Evolutionary conservation across 2,888 invertebrate genomes (phyloP).

Genomic region (Parnassius apollo): DNA sequence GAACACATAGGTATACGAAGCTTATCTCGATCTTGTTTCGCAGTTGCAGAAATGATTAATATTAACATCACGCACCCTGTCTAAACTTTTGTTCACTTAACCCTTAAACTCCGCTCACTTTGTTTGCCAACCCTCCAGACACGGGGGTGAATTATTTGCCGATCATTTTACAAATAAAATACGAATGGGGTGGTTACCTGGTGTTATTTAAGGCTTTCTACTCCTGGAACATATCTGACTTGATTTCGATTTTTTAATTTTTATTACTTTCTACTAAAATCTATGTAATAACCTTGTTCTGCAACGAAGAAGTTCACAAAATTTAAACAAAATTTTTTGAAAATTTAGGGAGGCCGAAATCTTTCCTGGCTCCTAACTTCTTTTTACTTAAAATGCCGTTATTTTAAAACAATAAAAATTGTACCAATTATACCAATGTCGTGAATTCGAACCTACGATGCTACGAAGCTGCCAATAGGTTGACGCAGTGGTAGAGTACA

Average conservation of each 20-base stretch:
- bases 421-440: too few species aligned
- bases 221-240: constrained; percentile 28
- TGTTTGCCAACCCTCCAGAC: constrained; percentile 41
- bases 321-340: too few species aligned
- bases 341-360: too few species aligned
- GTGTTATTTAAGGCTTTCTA: constrained; percentile 34
- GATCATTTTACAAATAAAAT: constrained; percentile 75
- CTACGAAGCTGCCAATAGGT: too few species aligned
- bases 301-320: too few species aligned
- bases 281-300: too few species aligned
- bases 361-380: too few species aligned
- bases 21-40: constrained; percentile 19
- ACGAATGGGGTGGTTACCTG: constrained; percentile 38
- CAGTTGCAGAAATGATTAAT: constrained; percentile 19
- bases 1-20: constrained; percentile 7
- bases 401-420: too few species aligned
- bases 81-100: constrained; percentile 44
- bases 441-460: too few species aligned
- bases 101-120: constrained; percentile 36
- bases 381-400: too few species aligned
- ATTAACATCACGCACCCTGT: constrained; percentile 24
- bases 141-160: constrained; percentile 56
- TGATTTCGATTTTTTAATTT: too few species aligned
- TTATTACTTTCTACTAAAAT: too few species aligned
- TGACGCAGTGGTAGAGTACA: background rate